Evolutionary conservation across 1,140 invertebrate genomes (phyloP).

Genomic region (Drosophila murphyi): DNA sequence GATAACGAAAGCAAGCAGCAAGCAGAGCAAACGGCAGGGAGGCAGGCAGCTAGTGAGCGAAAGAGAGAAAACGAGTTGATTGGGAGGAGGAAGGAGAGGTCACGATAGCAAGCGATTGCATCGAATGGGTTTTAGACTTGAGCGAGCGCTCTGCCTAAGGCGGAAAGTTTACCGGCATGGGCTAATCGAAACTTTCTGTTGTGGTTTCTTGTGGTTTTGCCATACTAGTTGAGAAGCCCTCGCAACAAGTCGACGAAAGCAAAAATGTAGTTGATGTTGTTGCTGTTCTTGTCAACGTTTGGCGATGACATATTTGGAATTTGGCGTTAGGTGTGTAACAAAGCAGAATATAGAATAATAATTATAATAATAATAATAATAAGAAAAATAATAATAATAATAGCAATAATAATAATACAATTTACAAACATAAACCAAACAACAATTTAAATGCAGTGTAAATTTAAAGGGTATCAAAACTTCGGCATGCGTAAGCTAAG

Average conservation of each 20-base stretch:
- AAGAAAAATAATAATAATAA: no score
- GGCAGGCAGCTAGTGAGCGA: neutral
- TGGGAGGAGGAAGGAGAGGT: neutral
- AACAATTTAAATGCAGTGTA: no score
- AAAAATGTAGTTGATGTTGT: slow-evolving; percentile 41
- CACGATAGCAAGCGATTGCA: slow-evolving; percentile 38
- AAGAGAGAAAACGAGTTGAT: neutral
- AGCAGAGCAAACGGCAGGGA: neutral
- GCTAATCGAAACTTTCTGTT: slow-evolving; percentile 7
- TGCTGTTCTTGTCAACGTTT: slow-evolving; percentile 37
- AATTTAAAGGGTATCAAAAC: no score
- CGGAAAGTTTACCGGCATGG: slow-evolving; percentile 10
- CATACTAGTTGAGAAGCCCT: slow-evolving; percentile 21
- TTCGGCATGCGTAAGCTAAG: no score
- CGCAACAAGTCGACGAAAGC: slow-evolving; percentile 40
- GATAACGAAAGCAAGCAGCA: neutral
- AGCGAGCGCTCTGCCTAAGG: slow-evolving; percentile 13
- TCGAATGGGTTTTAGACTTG: slow-evolving; percentile 35
- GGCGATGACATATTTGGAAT: no score
- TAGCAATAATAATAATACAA: no score
- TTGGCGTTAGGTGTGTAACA: no score
- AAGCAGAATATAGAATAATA: no score
- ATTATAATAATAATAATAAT: no score
- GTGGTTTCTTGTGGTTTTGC: neutral
- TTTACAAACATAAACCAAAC: no score